Conservation (phyloP, 2,888 invertebrate species). For the Eupithecia abbreviata region DNA sequence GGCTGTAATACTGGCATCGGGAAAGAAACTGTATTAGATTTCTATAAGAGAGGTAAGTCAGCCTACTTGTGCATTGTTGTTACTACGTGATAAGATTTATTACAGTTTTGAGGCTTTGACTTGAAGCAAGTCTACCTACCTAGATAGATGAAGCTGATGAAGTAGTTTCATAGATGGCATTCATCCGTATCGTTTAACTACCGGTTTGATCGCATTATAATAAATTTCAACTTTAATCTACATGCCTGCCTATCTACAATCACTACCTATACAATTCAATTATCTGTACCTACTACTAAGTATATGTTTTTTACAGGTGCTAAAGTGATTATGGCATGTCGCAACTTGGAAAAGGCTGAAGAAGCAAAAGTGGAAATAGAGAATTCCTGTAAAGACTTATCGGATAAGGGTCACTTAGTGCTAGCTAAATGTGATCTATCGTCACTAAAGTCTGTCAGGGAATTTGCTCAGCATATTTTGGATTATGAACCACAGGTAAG, state of each 20-base stretch:
- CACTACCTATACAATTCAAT: too few species aligned
- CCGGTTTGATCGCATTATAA: background rate
- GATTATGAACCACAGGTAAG: conserved; percentile 82
- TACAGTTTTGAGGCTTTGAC: background rate
- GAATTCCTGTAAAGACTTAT: conserved; percentile 63
- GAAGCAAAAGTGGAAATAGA: conserved; percentile 83
- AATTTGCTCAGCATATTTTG: conserved; percentile 82
- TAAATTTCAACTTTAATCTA: background rate
- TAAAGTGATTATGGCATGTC: conserved; percentile 83
- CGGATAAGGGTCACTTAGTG: conserved; percentile 76
- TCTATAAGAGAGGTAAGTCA: conserved; percentile 73
- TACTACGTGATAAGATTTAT: background rate
- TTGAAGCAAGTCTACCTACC: background rate
- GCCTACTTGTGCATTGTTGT: background rate
- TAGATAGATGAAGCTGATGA: background rate
- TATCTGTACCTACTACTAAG: too few species aligned
- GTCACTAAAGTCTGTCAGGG: conserved; percentile 84
- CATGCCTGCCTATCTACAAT: too few species aligned
- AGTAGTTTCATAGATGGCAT: background rate
- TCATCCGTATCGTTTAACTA: background rate
- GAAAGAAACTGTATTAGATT: conserved; percentile 76
- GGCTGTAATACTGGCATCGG: conserved; percentile 79
- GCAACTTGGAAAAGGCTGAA: conserved; percentile 80
- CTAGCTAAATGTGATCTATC: conserved; percentile 84
- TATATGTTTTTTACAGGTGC: conserved; percentile 69